Evolutionary conservation across 2,113 vertebrate genomes (phyloP).

Genomic region (Myrmecophaga tridactyla): DNA sequence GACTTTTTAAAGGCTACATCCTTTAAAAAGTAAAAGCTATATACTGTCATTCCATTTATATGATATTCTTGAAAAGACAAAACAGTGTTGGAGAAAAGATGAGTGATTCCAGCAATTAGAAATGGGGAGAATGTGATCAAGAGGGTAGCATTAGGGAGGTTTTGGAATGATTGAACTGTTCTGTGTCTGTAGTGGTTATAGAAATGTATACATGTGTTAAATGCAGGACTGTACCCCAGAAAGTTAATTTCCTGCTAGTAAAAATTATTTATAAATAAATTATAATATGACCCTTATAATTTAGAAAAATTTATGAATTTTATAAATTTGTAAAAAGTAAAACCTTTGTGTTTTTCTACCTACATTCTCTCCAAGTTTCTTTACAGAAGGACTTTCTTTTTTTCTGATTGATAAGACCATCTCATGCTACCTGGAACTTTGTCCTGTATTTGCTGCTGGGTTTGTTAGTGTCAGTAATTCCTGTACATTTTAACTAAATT

Average conservation of each 20-base stretch:
- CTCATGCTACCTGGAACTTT: background rate
- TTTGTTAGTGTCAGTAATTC: background rate
- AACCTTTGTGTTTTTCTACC: background rate
- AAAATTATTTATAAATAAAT: too few species aligned
- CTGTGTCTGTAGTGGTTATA: background rate
- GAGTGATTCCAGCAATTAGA: background rate
- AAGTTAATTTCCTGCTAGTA: background rate
- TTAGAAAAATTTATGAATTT: background rate
- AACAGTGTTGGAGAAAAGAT: background rate
- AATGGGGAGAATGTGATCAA: background rate
- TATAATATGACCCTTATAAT: background rate
- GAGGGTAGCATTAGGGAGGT: background rate
- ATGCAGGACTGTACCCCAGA: background rate
- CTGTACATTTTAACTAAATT: background rate
- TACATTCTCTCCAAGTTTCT: constrained; percentile 16
- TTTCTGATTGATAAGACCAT: background rate
- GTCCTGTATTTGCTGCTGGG: background rate
- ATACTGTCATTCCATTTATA: background rate
- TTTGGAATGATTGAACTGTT: background rate
- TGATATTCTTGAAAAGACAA: background rate
- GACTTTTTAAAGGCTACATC: background rate
- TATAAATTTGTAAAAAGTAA: constrained; percentile 1
- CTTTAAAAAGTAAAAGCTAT: background rate
- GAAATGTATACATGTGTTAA: background rate
- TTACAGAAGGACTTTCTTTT: background rate